Evolutionary conservation across 2,797 vertebrate species (phyloP).

Genomic region (Staurois parvus): DNA sequence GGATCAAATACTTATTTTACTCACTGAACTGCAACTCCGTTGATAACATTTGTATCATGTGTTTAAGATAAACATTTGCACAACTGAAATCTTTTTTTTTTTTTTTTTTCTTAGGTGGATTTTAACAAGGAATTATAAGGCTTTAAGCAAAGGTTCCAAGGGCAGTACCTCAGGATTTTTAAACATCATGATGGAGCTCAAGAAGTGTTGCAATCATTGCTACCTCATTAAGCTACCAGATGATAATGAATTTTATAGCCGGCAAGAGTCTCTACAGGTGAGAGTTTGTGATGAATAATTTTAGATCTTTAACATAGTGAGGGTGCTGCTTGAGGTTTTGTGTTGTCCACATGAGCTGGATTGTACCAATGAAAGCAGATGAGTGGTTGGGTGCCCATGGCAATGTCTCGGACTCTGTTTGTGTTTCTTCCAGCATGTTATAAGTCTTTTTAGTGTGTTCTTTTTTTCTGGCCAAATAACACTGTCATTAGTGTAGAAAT

Average conservation of each 20-base stretch:
- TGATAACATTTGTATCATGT: no score
- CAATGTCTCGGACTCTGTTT: background rate
- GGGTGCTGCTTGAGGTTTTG: no score
- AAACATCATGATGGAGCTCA: constrained; percentile 99
- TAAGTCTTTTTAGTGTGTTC: no score
- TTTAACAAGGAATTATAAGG: constrained; percentile 98
- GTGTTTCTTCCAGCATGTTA: background rate
- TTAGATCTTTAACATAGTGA: background rate
- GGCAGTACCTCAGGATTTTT: constrained; percentile 98
- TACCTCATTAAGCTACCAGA: constrained; percentile 98
- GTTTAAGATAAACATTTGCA: background rate
- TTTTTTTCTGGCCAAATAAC: no score
- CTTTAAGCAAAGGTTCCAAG: constrained; percentile 97
- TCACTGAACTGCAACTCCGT: no score
- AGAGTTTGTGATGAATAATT: constrained; percentile 8
- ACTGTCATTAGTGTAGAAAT: no score
- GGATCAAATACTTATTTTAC: no score
- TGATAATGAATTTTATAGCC: constrained; percentile 92
- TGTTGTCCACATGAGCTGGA: background rate
- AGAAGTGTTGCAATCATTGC: constrained; percentile 99
- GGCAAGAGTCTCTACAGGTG: constrained; percentile 95
- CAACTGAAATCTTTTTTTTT: background rate
- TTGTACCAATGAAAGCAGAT: background rate
- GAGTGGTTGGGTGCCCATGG: background rate
- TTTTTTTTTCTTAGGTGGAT: constrained; percentile 85